Evolutionary conservation across 2,113 vertebrate genomes (phyloP), one percentile per base, ranked within the genome.

Genomic region (Gadus macrocephalus): DNA sequence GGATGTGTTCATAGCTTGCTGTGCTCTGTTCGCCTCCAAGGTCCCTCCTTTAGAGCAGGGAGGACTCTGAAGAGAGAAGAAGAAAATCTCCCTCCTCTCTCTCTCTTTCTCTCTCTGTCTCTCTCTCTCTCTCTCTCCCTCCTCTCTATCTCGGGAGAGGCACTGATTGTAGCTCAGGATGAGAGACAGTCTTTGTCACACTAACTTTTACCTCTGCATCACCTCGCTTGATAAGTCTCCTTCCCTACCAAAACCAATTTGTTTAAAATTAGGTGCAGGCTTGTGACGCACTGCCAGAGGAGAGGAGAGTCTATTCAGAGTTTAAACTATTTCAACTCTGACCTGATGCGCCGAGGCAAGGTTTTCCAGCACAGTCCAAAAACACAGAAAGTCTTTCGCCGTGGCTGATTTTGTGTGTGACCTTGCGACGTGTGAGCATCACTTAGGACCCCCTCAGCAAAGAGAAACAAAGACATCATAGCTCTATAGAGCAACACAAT

Each of bases 1-100:
- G 78, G 70, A 87, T 75, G 87, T 83, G 83, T 86, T 86, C 82
- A 85, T 88, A 81, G 61, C 82, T 87, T 69, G 73, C 80, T 71
- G 75, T 27, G 80, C 75, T 83, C 77, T 65, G 73, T 81, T 84
- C 72, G 75, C 68, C 80, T 78, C 74, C 74, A 78, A 83, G 85
- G 85, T 88, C 87, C 85, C 78, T 85, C 76, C 77, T 79, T 85
- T 79, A 85, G 85, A 84, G 81, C 59, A 49, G 67, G 77, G 83
- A 73, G 78, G 83, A 81, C 68, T 79, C 78, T 83, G 68, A 58
- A 87, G 79, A 73, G 38, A 69, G 78, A 81, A 75, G 83, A 86
- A 79, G 74, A 89, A 79, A 84, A 81, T 77, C 81, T 11, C 38
- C 38, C 38, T 42, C 42, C 42, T 49, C 42, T 49, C 42, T 9